Conservation (phyloP, 2,113 vertebrate species). For the Pungitius pungitius region DNA sequence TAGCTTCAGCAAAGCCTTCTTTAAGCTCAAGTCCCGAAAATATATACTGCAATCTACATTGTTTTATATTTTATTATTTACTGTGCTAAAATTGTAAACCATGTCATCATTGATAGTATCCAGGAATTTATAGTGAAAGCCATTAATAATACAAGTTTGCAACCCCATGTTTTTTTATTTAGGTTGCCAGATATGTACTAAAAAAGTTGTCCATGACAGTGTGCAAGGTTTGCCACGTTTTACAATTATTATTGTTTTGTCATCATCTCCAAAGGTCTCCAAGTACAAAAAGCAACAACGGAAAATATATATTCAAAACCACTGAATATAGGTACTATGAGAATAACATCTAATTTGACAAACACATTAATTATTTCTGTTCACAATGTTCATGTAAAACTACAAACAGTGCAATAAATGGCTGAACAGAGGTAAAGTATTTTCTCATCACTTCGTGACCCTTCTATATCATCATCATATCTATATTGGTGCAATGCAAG, state of each 20-base stretch:
- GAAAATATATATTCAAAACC: conserved; percentile 38
- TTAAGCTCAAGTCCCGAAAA: too few relatives aligned
- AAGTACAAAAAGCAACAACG: conserved; percentile 21
- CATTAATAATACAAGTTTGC: neutral
- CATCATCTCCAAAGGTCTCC: conserved; percentile 12
- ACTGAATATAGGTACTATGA: conserved; percentile 11
- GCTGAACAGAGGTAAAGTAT: conserved; percentile 15
- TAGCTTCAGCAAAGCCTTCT: neutral
- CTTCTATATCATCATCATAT: neutral
- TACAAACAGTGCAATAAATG: conserved; percentile 19
- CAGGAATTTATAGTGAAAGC: conserved; percentile 11
- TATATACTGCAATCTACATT: too few relatives aligned
- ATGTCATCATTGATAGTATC: conserved; percentile 7
- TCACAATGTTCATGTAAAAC: conserved; percentile 41
- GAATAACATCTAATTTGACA: conserved; percentile 4
- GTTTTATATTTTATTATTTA: too few relatives aligned
- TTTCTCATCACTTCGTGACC: neutral
- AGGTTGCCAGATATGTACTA: conserved; percentile 21
- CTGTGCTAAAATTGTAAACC: conserved; percentile 10
- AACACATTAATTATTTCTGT: conserved; percentile 1
- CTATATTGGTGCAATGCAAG: conserved; percentile 16
- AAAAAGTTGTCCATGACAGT: neutral
- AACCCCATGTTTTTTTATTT: neutral
- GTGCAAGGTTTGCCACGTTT: neutral
- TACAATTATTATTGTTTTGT: conserved; percentile 17